Evolutionary conservation across 2,888 invertebrate genomes (phyloP).

Genomic region (Druceiella hillmani): DNA sequence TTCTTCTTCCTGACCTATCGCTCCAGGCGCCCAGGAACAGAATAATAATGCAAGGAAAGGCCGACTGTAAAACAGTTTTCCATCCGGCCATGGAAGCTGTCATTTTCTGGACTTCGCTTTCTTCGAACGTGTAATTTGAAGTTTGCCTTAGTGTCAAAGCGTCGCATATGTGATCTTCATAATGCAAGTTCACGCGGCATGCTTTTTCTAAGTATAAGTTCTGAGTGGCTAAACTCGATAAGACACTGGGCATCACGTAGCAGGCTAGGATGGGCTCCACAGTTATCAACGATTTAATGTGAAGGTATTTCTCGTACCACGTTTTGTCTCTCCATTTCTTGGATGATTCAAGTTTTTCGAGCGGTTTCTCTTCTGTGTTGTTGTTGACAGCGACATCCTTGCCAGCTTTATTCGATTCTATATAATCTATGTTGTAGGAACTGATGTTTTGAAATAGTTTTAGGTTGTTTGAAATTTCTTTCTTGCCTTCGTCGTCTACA

Average conservation of each 20-base stretch:
- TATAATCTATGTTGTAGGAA: too few relatives aligned
- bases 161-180: constrained; percentile 67
- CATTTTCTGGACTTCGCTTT: constrained; percentile 63
- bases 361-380: too few relatives aligned
- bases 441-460: too few relatives aligned
- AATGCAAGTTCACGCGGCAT: constrained; percentile 74
- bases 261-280: constrained; percentile 72
- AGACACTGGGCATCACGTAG: constrained; percentile 60
- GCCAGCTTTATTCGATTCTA: too few relatives aligned
- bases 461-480: too few relatives aligned
- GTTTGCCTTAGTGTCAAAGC: constrained; percentile 71
- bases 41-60: constrained; percentile 71
- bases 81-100: constrained; percentile 80
- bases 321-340: constrained; percentile 48
- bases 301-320: constrained; percentile 50
- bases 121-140: constrained; percentile 51
- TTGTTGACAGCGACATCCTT: too few relatives aligned
- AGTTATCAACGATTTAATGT: constrained; percentile 60
- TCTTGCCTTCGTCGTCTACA: too few relatives aligned
- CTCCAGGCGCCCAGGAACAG: constrained; percentile 79
- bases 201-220: constrained; percentile 84
- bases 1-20: constrained; percentile 61
- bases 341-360: too few relatives aligned
- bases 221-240: constrained; percentile 73
- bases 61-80: constrained; percentile 81